Conservation (phyloP, 2,888 invertebrate species). For the Lasiommata megera region DNA sequence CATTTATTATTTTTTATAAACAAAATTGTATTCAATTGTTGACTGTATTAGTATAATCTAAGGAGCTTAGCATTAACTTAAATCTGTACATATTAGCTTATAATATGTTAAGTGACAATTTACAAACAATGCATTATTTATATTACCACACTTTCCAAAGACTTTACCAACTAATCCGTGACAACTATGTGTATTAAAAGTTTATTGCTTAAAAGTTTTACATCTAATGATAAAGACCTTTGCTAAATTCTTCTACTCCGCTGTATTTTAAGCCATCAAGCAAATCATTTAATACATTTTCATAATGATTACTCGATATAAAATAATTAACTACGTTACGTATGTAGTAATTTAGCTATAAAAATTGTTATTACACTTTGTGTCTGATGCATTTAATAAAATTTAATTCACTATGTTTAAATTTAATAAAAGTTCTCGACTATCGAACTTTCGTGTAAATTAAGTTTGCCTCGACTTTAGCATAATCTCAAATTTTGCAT, state of each 20-base stretch:
- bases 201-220: constrained; percentile 13
- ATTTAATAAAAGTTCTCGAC: not conserved
- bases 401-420: not conserved
- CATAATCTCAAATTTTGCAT: too few species aligned
- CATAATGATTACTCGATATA: not conserved
- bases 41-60: not conserved
- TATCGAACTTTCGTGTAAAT: too few species aligned
- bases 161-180: not conserved
- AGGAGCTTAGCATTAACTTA: constrained; percentile 1
- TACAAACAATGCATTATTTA: constrained; percentile 4
- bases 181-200: not conserved
- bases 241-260: not conserved
- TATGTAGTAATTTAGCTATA: not conserved
- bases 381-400: not conserved
- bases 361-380: not conserved
- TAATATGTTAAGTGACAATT: not conserved
- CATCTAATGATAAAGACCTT: not conserved
- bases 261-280: not conserved
- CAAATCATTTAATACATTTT: not conserved
- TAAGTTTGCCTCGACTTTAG: too few species aligned
- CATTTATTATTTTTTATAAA: not conserved
- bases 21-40: not conserved
- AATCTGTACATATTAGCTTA: constrained; percentile 4
- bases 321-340: not conserved
- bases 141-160: not conserved